Evolutionary conservation across 2,797 vertebrate genomes (phyloP).

Genomic region (Crenichthys baileyi): DNA sequence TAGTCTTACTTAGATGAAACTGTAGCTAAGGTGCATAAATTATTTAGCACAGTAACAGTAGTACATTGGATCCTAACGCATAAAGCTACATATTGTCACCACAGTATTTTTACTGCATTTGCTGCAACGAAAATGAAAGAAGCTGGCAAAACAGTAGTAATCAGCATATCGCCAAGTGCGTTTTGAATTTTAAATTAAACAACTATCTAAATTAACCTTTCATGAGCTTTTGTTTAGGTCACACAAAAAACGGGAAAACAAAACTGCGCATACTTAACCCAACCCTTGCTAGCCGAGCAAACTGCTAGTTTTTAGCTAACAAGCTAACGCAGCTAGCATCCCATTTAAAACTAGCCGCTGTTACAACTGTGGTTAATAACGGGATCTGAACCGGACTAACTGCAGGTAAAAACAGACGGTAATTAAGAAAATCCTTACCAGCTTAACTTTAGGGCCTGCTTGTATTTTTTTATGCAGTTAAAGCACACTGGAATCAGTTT

Average conservation of each 20-base stretch:
- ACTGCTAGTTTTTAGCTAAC: slow-evolving; percentile 30
- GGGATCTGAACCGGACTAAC: background rate
- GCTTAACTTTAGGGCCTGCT: background rate
- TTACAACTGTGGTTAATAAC: slow-evolving; percentile 4
- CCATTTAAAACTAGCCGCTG: slow-evolving; percentile 4
- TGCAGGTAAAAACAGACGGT: background rate
- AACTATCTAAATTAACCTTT: background rate
- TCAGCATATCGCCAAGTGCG: background rate
- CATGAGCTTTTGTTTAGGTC: too few species aligned
- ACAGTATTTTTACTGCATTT: slow-evolving; percentile 1
- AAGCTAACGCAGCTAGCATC: slow-evolving; percentile 11
- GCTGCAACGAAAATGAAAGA: background rate
- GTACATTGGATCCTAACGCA: background rate
- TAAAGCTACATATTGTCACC: background rate
- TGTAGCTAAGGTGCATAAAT: background rate
- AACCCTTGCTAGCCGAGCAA: slow-evolving; percentile 30
- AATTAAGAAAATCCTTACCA: slow-evolving; percentile 37
- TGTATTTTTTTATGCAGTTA: background rate
- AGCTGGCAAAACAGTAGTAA: background rate
- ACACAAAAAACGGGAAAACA: background rate
- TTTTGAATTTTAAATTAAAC: background rate
- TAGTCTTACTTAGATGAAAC: background rate
- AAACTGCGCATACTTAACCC: slow-evolving; percentile 4
- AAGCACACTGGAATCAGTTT: background rate
- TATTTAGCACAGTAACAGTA: background rate